Evolutionary conservation across 1,140 invertebrate genomes (phyloP), one percentile per base, ranked within the genome.

Genomic region (Papilio polyxenes): DNA sequence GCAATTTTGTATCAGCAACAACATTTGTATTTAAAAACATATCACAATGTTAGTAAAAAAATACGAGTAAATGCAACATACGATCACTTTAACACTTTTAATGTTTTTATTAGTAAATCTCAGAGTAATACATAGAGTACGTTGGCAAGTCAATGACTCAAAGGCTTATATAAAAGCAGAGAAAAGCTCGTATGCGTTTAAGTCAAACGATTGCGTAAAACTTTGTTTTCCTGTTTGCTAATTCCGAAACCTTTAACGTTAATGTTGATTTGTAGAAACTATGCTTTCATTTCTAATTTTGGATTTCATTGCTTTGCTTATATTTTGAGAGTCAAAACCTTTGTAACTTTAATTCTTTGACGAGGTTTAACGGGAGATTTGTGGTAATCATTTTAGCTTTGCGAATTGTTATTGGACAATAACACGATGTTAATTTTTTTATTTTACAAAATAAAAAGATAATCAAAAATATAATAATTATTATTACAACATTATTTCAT

Each of bases 181-280:
- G 48, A 77, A 48, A 48, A 31, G 48, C 75, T 77, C 75, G 9
- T 31, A n/a, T 77, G 75, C 48, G 75, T 75, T 75, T 75, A 77
- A 77, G 75, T 49, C 75, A 77, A 77, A 77, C 75, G 75, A 77
- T 53, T 77, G 75, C 75, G 75, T 77, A 51, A 56, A 77, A 77
- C 44, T 77, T 77, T 51, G 75, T 77, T 49, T 77, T 77, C 75
- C 75, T 77, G 75, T 77, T 77, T 77, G 75, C 75, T 77, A 76
- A 76, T 76, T 77, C 40, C 75, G 48, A 53, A 49, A 44, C 48
- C 48, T 75, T 75, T 49, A 48, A 49, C 74, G 44, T 75, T 44
- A 20, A 75, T 75, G 74, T 75, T 75, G 49, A 75, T 75, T 75
- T 75, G 17, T 75, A 17, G 48, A 75, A 75, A 72, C 65, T 72